phyloP scores from a whole-genome alignment of 2,888 invertebrate species.

The Conops quadrifasciatus region DNA sequence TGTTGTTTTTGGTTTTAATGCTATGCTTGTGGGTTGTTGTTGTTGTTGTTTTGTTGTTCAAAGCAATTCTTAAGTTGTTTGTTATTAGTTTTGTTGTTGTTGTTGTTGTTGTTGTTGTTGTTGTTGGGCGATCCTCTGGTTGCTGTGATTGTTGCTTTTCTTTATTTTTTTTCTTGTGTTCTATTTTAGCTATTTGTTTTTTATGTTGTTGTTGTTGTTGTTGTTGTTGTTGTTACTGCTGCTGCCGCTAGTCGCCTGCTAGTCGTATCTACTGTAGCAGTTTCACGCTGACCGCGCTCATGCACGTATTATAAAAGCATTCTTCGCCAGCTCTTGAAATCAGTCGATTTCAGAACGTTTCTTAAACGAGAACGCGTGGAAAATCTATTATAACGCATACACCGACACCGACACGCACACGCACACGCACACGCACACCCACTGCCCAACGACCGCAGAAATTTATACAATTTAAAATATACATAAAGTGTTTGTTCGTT shows the following conservation, averaged over 20 bases:
- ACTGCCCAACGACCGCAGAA: constrained; percentile 1
- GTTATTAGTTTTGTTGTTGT: neutral
- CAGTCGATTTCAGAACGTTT: constrained; percentile 59
- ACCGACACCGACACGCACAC: constrained; percentile 8
- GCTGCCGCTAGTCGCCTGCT: constrained; percentile 3
- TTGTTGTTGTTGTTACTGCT: constrained; percentile 2
- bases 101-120: too few relatives aligned
- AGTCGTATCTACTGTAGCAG: neutral
- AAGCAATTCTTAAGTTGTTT: neutral
- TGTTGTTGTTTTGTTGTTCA: too few relatives aligned
- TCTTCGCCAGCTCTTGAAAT: constrained; percentile 53
- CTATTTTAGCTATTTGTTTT: neutral
- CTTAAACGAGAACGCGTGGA: constrained; percentile 44
- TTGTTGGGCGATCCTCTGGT: neutral
- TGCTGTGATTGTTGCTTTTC: neutral
- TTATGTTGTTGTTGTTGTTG: constrained; percentile 1
- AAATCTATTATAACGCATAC: neutral
- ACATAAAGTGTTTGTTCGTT: neutral
- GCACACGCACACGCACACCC: constrained; percentile 33
- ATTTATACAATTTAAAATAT: neutral
- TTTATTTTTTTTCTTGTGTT: too few relatives aligned
- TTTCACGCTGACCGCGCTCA: constrained; percentile 43
- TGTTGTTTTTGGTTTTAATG: neutral
- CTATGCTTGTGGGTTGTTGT: too few relatives aligned
- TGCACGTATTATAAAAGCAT: constrained; percentile 61